These are phyloP conservation scores for Pelochelys cantorii DNA, from an alignment of 2,797 vertebrate genomes.

Conservation along the genomic window DNA sequence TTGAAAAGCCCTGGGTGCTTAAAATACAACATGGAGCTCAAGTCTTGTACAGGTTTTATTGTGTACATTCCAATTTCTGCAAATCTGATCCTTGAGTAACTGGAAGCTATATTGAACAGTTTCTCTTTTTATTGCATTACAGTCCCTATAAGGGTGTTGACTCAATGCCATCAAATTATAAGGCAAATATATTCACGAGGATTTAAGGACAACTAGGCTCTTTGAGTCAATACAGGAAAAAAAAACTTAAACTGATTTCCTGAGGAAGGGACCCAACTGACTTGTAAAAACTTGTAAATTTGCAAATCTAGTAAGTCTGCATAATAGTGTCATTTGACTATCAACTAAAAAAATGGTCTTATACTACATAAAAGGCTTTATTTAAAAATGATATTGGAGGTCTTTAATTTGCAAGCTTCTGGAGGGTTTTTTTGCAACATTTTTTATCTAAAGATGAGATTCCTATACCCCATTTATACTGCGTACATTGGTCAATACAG, in stretches of 20 bases:
- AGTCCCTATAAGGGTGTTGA: conserved; percentile 81
- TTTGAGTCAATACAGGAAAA: conserved; percentile 82
- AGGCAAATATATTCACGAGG: conserved; percentile 83
- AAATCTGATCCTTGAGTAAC: conserved; percentile 78
- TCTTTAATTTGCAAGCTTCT: conserved; percentile 78
- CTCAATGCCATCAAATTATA: conserved; percentile 82
- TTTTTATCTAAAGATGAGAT: conserved; percentile 73
- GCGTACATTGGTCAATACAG: conserved; percentile 73
- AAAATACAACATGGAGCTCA: conserved; percentile 64
- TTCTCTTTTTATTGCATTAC: conserved; percentile 81
- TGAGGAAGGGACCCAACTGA: conserved; percentile 85
- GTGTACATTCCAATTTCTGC: conserved; percentile 74
- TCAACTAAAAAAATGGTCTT: conserved; percentile 79
- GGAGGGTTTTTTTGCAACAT: conserved; percentile 76
- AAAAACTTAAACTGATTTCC: conserved; percentile 84
- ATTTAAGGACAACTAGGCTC: conserved; percentile 84
- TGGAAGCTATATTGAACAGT: conserved; percentile 81
- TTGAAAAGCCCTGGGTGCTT: conserved; percentile 53
- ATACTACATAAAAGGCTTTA: conserved; percentile 81
- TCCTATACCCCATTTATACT: conserved; percentile 75
- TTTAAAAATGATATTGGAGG: conserved; percentile 82
- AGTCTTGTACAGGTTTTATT: conserved; percentile 72
- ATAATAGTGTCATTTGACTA: conserved; percentile 86
- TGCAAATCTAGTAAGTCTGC: conserved; percentile 84
- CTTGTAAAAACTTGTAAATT: conserved; percentile 86